Evolutionary conservation across 2,113 vertebrate genomes (phyloP).

Genomic region (Callipepla californica): DNA sequence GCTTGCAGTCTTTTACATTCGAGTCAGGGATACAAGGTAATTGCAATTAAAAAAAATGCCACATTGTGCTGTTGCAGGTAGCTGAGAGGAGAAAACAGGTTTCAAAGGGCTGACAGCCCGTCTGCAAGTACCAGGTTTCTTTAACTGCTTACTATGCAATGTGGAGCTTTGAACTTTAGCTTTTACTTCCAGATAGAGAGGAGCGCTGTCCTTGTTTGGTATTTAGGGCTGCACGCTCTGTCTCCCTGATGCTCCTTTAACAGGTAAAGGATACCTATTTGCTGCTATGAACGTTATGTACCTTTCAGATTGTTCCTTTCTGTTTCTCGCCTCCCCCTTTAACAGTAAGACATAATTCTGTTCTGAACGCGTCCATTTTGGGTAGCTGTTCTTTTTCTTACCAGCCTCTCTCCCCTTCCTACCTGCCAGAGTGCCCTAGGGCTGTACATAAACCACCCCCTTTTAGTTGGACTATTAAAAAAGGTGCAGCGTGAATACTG

Average conservation of each 20-base stretch:
- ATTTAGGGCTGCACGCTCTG: background rate
- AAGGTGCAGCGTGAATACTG: background rate
- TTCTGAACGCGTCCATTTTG: background rate
- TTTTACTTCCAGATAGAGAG: constrained; percentile 10
- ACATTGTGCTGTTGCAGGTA: background rate
- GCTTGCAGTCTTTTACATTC: background rate
- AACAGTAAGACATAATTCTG: background rate
- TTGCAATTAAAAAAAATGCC: background rate
- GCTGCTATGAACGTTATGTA: constrained; percentile 53
- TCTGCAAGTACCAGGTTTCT: constrained; percentile 23
- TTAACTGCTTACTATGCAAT: constrained; percentile 70
- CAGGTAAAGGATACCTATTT: constrained; percentile 60
- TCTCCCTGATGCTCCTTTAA: background rate
- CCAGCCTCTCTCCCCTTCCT: background rate
- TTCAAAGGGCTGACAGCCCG: constrained; percentile 5
- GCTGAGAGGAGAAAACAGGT: background rate
- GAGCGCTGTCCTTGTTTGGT: background rate
- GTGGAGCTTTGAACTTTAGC: constrained; percentile 47
- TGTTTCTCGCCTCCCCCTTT: background rate
- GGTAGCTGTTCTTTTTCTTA: background rate
- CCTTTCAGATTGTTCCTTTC: background rate
- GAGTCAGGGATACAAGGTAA: background rate
- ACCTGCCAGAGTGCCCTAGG: background rate
- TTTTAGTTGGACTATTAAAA: background rate
- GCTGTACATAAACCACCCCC: background rate